Evolutionary conservation across 2,113 vertebrate genomes (phyloP).

Genomic region (Mus pahari): DNA sequence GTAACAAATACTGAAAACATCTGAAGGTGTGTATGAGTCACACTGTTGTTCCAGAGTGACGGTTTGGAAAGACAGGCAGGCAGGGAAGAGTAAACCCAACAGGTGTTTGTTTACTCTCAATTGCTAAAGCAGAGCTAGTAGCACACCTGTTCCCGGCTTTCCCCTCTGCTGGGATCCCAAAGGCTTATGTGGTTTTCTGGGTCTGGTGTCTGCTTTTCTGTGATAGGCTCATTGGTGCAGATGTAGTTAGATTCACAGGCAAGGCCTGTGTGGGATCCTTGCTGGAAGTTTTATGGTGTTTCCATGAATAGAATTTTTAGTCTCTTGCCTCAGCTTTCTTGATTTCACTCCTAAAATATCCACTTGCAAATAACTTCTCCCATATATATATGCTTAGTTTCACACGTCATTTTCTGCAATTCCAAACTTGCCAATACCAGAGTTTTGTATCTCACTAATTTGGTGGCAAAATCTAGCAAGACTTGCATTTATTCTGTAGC

Average conservation of each 20-base stretch:
- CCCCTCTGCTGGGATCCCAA: background rate
- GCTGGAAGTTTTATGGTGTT: background rate
- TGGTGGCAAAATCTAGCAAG: conserved; percentile 12
- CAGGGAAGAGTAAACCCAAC: conserved; percentile 25
- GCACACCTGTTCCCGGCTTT: background rate
- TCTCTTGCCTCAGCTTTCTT: conserved; percentile 36
- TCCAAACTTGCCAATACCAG: background rate
- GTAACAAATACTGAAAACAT: conserved; percentile 36
- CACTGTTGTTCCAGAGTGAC: background rate
- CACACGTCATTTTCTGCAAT: background rate
- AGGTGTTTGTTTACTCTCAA: conserved; percentile 59
- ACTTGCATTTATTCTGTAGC: background rate
- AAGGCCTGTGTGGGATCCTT: background rate
- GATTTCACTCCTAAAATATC: background rate
- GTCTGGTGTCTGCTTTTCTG: too few relatives aligned
- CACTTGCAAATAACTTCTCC: background rate
- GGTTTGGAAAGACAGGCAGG: background rate
- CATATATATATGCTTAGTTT: background rate
- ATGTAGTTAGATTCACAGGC: background rate
- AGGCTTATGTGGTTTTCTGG: background rate
- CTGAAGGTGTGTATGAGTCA: conserved; percentile 66
- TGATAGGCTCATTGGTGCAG: background rate
- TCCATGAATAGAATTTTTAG: conserved; percentile 12
- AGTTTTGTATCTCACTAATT: conserved; percentile 12
- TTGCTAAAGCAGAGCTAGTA: background rate